These are phyloP conservation scores for Ashinkailepas kermadecensis DNA, from an alignment of 2,888 invertebrate genomes.

Conservation along the genomic window DNA sequence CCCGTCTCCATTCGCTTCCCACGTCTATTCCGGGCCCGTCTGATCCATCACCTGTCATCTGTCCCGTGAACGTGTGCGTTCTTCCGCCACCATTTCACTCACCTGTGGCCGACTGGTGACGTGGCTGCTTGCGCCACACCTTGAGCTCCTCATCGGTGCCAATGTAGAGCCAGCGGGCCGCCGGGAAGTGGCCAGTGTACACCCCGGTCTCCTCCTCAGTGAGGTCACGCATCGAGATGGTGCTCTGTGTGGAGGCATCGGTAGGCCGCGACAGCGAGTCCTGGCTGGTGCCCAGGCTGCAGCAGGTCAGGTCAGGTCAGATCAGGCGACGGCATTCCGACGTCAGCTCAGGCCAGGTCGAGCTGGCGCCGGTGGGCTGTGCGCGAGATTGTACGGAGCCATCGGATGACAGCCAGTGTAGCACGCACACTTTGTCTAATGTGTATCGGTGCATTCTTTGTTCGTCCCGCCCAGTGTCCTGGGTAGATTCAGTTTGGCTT, in stretches of 20 bases:
- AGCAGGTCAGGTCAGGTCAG: constrained; percentile 21
- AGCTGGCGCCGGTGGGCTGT: no score
- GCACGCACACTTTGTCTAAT: no score
- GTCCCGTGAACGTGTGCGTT: no score
- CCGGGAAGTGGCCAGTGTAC: constrained; percentile 64
- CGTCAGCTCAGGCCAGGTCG: no score
- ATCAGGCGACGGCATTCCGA: constrained; percentile 29
- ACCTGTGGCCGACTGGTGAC: not conserved
- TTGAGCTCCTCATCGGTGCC: constrained; percentile 61
- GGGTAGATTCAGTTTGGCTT: no score
- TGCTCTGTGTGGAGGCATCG: constrained; percentile 35
- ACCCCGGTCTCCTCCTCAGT: constrained; percentile 47
- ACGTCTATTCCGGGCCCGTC: no score
- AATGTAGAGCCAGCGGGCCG: constrained; percentile 66
- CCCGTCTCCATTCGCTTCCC: no score
- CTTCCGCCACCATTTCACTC: not conserved
- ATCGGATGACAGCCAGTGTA: no score
- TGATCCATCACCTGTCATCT: no score
- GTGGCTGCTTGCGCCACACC: constrained; percentile 39
- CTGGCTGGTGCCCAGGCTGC: constrained; percentile 31
- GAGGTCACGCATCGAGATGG: constrained; percentile 34
- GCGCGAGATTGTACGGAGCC: no score
- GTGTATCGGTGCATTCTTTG: no score
- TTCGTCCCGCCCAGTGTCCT: no score
- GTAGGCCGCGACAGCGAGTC: constrained; percentile 29